phyloP scores from a whole-genome alignment of 2,797 vertebrate species.

The Prunella strophiata region DNA sequence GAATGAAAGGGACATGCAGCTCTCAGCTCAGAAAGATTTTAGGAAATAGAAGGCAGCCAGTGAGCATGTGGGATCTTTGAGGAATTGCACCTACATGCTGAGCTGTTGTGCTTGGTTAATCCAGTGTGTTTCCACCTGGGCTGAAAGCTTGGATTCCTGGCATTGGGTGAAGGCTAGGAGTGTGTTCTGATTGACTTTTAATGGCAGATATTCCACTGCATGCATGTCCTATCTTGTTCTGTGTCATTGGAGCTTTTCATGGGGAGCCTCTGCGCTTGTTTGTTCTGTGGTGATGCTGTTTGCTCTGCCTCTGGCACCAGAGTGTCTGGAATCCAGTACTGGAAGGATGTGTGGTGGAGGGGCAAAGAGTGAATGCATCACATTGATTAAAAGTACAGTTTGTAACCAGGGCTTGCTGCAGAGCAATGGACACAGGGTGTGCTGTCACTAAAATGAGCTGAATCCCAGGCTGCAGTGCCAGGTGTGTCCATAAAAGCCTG shows the following conservation, averaged over 20 bases:
- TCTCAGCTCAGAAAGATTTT: not conserved
- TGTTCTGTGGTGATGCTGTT: conserved; percentile 57
- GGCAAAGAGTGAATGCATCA: conserved; percentile 39
- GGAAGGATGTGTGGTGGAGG: conserved; percentile 27
- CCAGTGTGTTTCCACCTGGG: not conserved
- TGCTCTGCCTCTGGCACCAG: conserved; percentile 55
- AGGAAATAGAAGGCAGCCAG: not conserved
- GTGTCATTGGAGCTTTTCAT: conserved; percentile 45
- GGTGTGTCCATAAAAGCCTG: not conserved
- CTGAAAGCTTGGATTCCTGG: not conserved
- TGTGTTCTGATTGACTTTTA: conserved; percentile 11
- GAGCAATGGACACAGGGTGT: not conserved
- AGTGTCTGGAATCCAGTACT: conserved; percentile 26
- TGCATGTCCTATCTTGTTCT: conserved; percentile 11
- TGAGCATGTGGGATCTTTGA: not conserved
- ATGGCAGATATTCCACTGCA: not conserved
- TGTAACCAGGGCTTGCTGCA: conserved; percentile 27
- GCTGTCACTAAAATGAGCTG: conserved; percentile 14
- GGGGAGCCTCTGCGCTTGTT: conserved; percentile 25
- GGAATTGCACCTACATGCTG: not conserved
- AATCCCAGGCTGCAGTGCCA: not conserved
- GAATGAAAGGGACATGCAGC: not conserved
- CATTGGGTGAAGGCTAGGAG: not conserved
- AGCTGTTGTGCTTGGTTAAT: not conserved
- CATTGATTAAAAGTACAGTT: conserved; percentile 53